Base-by-base conservation (phyloP, 2,888 invertebrate genomes). In the Abrostola tripartita region DNA sequence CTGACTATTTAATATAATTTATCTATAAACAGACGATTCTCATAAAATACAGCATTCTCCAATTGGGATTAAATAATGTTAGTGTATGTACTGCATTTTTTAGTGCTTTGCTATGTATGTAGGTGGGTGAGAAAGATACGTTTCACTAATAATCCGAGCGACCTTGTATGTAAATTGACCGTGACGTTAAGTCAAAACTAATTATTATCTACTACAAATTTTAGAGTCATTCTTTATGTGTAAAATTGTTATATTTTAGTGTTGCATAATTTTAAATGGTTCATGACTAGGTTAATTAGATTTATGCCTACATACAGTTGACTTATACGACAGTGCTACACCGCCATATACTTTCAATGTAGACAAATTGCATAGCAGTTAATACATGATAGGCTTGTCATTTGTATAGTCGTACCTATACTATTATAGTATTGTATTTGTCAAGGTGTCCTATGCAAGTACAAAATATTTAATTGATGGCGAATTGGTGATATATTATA, bases 131-230 rank as follows among this genome's bases (percentile, higher is more conserved):
- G 50, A 52, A 37, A 55, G 66, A 57, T 52, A 52, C 41, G 49
- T 51, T 55, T 53, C 51, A 68, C 81, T 73, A 78, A 78, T 58
- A 79, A 79, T 76, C 71, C 54, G 55, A 47, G 50, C 55, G 71
- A 71, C 76, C 76, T 80, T 68, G 72, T 53, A 65, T 50, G 55
- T 57, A 66, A 70, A 76, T 65, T 68, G 51, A 36, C 64, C 49
- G 53, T 52, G 40, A 60, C 49, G 47, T 60, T 64, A 58, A 38
- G 44, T 37, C 37, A 12, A 50, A 42, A 47, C 35, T 59, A 47
- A 52, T 55, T 56, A 36, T 5, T 47, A 24, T 24, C 24, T 24
- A 24, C 4, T 24, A 24, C 24, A 24, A 24, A 24, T 24, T n/a
- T n/a, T n/a, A 4, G 24, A 24, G 24, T 24, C 24, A 24, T 24